A percentile compares a stretch with the other conserved stretches of the same genome.
These are phyloP conservation scores for Formica selysi DNA, from an alignment of 1,140 invertebrate species.

Conservation along the genomic window DNA sequence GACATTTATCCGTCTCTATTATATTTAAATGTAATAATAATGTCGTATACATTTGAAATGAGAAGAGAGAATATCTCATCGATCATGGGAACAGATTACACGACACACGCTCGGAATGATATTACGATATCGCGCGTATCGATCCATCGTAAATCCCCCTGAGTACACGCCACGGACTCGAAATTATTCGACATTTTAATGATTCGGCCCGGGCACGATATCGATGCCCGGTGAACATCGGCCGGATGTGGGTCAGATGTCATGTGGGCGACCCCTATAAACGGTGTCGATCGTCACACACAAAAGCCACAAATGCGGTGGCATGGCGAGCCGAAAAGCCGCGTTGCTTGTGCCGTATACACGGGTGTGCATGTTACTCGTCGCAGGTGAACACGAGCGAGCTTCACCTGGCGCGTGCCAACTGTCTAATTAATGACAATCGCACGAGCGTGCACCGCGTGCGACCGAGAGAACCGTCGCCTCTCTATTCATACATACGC, in stretches of 20 bases:
- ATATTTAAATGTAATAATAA: not conserved
- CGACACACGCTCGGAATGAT: constrained; percentile 26
- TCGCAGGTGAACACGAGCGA: constrained; percentile 80
- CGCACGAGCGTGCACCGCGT: constrained; percentile 59
- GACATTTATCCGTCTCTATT: not conserved
- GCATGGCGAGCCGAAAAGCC: constrained; percentile 39
- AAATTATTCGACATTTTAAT: constrained; percentile 48
- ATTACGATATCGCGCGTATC: constrained; percentile 53
- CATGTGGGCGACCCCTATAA: constrained; percentile 77
- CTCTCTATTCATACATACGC: constrained; percentile 56
- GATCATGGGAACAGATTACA: constrained; percentile 12
- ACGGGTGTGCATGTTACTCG: constrained; percentile 64
- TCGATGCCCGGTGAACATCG: constrained; percentile 65
- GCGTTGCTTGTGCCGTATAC: constrained; percentile 10
- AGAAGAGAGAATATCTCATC: constrained; percentile 7
- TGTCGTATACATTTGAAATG: not conserved
- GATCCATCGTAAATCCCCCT: constrained; percentile 44
- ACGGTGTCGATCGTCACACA: constrained; percentile 39
- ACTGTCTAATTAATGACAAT: constrained; percentile 84
- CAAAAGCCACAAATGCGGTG: constrained; percentile 54
- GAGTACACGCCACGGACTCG: not conserved
- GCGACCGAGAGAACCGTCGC: constrained; percentile 15
- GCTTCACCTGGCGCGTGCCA: constrained; percentile 81
- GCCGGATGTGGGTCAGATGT: constrained; percentile 82
- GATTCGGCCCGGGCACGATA: constrained; percentile 57